Conservation (phyloP, 2,888 invertebrate genomes). For the Heliconius charithonia region DNA sequence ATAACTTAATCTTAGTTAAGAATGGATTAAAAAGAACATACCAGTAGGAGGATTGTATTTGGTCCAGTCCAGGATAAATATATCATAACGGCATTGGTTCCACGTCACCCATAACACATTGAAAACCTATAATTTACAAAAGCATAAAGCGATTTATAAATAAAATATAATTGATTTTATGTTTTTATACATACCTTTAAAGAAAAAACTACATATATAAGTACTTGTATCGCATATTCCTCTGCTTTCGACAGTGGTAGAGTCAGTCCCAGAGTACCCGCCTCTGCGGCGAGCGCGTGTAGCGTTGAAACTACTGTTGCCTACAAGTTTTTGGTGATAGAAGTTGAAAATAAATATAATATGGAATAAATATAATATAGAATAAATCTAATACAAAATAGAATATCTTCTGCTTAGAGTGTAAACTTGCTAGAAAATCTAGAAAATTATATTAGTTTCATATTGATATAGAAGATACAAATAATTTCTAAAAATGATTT, state of each 20-base stretch:
- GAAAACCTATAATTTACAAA: slow-evolving; percentile 56
- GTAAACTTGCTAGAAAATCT: too few species aligned
- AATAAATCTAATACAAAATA: too few species aligned
- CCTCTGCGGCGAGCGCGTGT: slow-evolving; percentile 73
- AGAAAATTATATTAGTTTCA: too few species aligned
- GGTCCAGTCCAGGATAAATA: slow-evolving; percentile 75
- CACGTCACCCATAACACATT: slow-evolving; percentile 69
- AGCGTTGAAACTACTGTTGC: slow-evolving; percentile 65
- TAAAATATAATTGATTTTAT: not conserved
- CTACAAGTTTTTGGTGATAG: slow-evolving; percentile 49
- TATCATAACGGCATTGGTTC: slow-evolving; percentile 68
- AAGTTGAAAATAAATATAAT: not conserved
- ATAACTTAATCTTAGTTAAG: not conserved
- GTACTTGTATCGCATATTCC: slow-evolving; percentile 61
- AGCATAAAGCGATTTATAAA: not conserved
- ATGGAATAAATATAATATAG: too few species aligned
- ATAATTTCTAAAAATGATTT: too few species aligned
- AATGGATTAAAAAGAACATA: slow-evolving; percentile 29
- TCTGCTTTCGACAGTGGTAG: slow-evolving; percentile 66
- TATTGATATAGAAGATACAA: too few species aligned
- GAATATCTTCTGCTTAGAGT: too few species aligned
- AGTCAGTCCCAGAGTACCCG: slow-evolving; percentile 67
- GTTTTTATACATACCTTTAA: slow-evolving; percentile 61
- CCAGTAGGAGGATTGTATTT: slow-evolving; percentile 69
- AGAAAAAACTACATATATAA: slow-evolving; percentile 62